A percentile compares a stretch with the other conserved stretches of the same genome.
Evolutionary conservation across 2,797 vertebrate species (phyloP).

Genomic region (Labeo calbasu): DNA sequence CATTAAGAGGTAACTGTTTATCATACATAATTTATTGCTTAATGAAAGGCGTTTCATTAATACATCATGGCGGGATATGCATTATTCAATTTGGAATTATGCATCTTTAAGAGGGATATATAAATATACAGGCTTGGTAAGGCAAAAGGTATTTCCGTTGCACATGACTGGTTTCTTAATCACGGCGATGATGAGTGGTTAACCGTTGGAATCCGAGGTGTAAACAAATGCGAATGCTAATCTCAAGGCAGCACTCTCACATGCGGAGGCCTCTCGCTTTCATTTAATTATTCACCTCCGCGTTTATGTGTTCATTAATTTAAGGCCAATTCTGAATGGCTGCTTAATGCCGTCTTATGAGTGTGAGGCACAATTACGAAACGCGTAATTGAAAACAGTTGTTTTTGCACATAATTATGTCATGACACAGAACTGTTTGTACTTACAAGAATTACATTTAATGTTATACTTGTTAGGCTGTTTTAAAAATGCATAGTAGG

Average conservation of each 20-base stretch:
- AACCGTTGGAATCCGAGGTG: constrained; percentile 63
- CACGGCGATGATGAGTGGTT: constrained; percentile 74
- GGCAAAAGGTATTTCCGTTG: constrained; percentile 70
- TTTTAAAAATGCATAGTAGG: constrained; percentile 27
- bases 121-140: constrained; percentile 63
- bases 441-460: constrained; percentile 23
- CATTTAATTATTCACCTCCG: constrained; percentile 69
- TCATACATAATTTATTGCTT: constrained; percentile 72
- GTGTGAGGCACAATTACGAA: constrained; percentile 66
- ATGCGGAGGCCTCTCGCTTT: constrained; percentile 52
- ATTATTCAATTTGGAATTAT: constrained; percentile 66
- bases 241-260: constrained; percentile 47
- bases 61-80: constrained; percentile 64
- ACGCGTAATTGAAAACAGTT: constrained; percentile 75
- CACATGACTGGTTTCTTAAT: constrained; percentile 76
- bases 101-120: constrained; percentile 66
- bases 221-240: constrained; percentile 71
- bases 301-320: constrained; percentile 62
- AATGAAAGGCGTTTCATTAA: constrained; percentile 67
- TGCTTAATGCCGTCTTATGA: constrained; percentile 68
- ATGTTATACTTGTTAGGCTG: constrained; percentile 26
- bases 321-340: constrained; percentile 70
- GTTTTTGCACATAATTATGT: constrained; percentile 47
- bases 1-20: constrained; percentile 69
- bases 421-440: background rate